Percentiles rank a stretch among this genome's conserved stretches.
phyloP scores from a whole-genome alignment of 2,797 vertebrate genomes.

The Chloroceryle inda region DNA sequence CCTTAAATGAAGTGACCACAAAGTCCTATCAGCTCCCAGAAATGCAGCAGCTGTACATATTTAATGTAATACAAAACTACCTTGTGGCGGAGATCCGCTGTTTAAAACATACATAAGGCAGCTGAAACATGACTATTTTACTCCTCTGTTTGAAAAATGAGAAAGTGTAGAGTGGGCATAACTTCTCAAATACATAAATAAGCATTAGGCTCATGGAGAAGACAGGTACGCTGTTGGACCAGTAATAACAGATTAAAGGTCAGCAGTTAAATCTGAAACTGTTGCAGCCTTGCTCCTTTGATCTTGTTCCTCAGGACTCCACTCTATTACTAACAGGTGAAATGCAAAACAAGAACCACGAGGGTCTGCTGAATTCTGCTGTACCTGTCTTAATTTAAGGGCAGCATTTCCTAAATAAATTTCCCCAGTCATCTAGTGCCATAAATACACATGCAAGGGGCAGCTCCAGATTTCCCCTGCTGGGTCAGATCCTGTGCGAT shows the following conservation, averaged over 20 bases:
- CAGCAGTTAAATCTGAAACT: constrained; percentile 54
- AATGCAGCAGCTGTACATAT: constrained; percentile 81
- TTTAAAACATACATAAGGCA: constrained; percentile 69
- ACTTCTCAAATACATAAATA: constrained; percentile 74
- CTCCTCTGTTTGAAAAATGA: constrained; percentile 78
- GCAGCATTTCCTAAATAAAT: constrained; percentile 1
- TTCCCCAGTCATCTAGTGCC: not conserved
- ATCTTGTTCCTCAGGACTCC: constrained; percentile 18
- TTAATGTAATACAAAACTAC: constrained; percentile 79
- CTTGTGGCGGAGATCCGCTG: constrained; percentile 75
- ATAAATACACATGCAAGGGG: not conserved
- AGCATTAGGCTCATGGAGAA: constrained; percentile 63
- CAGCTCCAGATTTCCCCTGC: constrained; percentile 25
- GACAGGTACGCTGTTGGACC: constrained; percentile 56
- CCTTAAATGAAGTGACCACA: constrained; percentile 83
- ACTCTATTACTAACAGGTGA: not conserved
- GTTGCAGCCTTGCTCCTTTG: not conserved
- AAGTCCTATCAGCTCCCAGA: constrained; percentile 81
- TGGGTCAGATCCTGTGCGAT: not conserved
- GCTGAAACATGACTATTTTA: constrained; percentile 73
- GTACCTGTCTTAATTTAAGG: not conserved
- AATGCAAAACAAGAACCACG: not conserved
- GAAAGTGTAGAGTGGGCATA: constrained; percentile 67
- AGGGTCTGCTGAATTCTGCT: not conserved
- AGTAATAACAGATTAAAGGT: constrained; percentile 50